These are phyloP conservation scores for Rotaria magnacalcarata DNA, from an alignment of 2,888 invertebrate species.

Conservation along the genomic window DNA sequence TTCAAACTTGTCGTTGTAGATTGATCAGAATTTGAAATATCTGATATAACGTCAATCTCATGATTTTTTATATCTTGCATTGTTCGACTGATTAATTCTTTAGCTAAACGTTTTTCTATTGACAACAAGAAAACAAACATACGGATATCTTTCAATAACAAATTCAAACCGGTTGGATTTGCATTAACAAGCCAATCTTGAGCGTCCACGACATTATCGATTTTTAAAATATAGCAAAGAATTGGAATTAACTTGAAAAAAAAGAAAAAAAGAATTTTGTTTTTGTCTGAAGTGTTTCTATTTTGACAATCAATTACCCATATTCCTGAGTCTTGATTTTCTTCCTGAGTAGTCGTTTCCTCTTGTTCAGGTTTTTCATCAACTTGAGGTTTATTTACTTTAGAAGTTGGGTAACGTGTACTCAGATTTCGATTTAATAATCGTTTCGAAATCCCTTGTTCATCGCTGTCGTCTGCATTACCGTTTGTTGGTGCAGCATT, in stretches of 20 bases:
- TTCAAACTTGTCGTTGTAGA: neutral
- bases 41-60: neutral
- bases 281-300: too few species aligned
- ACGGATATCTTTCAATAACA: neutral
- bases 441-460: neutral
- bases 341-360: neutral
- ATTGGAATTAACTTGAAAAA: conserved; percentile 2
- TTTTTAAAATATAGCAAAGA: conserved; percentile 24
- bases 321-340: conserved; percentile 15
- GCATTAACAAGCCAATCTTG: conserved; percentile 17
- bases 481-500: neutral
- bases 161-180: neutral
- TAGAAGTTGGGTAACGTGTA: neutral
- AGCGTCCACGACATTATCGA: neutral
- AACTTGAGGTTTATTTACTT: neutral
- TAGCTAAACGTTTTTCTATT: conserved; percentile 19
- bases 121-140: neutral
- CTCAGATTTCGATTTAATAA: neutral
- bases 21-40: neutral
- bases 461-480: neutral
- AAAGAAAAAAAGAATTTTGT: too few species aligned
- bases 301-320: neutral
- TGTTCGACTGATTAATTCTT: conserved; percentile 24
- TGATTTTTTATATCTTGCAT: neutral
- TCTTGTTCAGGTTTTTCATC: neutral